Evolutionary conservation across 2,888 invertebrate species (phyloP), one percentile per base, ranked within the genome.

Genomic region (Bembecia ichneumoniformis): DNA sequence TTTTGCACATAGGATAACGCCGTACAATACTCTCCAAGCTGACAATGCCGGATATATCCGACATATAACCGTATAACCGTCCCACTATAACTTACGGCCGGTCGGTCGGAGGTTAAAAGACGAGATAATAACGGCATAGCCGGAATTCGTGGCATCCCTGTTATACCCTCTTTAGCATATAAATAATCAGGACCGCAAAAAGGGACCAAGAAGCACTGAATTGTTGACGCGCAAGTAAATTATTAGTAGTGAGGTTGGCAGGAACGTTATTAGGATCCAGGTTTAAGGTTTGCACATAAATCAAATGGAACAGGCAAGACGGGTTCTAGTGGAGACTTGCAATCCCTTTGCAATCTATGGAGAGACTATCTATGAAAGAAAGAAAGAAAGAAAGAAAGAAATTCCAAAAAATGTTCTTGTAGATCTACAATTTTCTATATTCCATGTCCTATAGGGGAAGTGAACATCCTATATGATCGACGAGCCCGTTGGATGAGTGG

Each of bases 21-120:
- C 5, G 28, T 9, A 28, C 28, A 28, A 28, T 28, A 28, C 28
- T 5, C 28, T 2, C 5, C 9, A 28, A 28, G 7, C 28, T 28
- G 28, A 28, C 11, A 11, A 13, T n/a, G 3, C 40, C 34, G 46
- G 14, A 17, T n/a, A 40, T 28, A 48, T 43, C 45, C 46, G 34
- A 40, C 43, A 20, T n/a, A 20, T 48, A 17, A 44, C 34, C 48
- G 35, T 43, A 45, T 20, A 48, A 48, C 35, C 45, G 28, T 46
- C 35, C 43, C 43, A 43, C 49, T 52, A 53, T 53, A 53, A 53
- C 43, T 50, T 50, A 55, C 47, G 36, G 48, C 43, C 49, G 46
- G 51, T 51, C 35, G 51, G 20, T n/a, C 53, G 50, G 47, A 53
- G 51, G 55, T 55, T 52, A 53, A 51, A 50, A 55, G 51, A 55